These are phyloP conservation scores for Pasiphila rectangulata DNA, from an alignment of 2,888 invertebrate genomes.

Conservation along the genomic window DNA sequence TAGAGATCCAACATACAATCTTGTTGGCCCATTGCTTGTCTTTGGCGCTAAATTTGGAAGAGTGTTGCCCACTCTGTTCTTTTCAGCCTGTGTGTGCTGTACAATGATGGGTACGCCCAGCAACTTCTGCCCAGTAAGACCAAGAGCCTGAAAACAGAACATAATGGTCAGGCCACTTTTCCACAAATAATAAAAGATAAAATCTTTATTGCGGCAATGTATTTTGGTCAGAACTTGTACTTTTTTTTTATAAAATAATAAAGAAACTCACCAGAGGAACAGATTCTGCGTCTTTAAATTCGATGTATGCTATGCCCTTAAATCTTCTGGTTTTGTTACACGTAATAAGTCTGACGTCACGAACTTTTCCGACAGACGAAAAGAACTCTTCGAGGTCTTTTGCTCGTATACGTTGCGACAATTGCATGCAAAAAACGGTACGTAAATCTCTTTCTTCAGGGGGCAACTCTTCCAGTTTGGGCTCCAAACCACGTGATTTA, in stretches of 20 bases:
- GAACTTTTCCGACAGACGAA: conserved; percentile 98
- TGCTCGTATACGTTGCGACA: conserved; percentile 95
- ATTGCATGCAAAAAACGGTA: conserved; percentile 99
- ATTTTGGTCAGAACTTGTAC: too few relatives aligned
- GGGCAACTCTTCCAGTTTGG: conserved; percentile 88
- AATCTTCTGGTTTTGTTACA: conserved; percentile 99
- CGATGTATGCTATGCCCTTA: conserved; percentile 99
- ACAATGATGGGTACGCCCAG: conserved; percentile 98
- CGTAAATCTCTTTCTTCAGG: conserved; percentile 99
- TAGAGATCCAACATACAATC: conserved; percentile 97
- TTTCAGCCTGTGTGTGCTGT: conserved; percentile 98
- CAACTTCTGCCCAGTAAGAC: conserved; percentile 96
- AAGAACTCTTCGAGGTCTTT: conserved; percentile 99
- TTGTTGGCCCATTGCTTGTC: conserved; percentile 95
- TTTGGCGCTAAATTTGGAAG: conserved; percentile 92
- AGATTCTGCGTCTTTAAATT: conserved; percentile 98
- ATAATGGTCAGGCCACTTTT: too few relatives aligned
- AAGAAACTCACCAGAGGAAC: conserved; percentile 90
- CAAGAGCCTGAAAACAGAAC: conserved; percentile 87
- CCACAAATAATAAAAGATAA: too few relatives aligned
- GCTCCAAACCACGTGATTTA: conserved; percentile 77
- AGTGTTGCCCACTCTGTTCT: conserved; percentile 94
- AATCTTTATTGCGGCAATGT: too few relatives aligned
- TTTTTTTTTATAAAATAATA: too few relatives aligned
- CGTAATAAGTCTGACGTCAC: conserved; percentile 98